Percentiles rank a stretch among this genome's conserved stretches.
Conservation (phyloP, 1,140 invertebrate genomes). For the Eueides isabella region DNA sequence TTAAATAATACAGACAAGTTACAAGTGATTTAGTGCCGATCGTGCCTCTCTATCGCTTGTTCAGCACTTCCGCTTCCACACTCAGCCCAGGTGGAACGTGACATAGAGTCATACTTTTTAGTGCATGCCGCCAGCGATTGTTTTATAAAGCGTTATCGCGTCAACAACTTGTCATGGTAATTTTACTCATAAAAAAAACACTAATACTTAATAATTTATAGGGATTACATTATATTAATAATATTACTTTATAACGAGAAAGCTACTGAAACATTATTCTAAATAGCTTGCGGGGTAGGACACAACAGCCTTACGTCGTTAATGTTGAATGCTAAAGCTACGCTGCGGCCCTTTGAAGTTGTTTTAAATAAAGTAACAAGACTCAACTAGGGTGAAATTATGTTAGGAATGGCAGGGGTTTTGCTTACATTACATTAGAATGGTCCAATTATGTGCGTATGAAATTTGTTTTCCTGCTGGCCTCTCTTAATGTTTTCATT, state of each 20-base stretch:
- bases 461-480: too few relatives aligned
- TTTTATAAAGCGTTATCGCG: too few relatives aligned
- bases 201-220: neutral
- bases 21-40: too few relatives aligned
- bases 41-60: too few relatives aligned
- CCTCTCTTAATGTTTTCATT: too few relatives aligned
- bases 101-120: too few relatives aligned
- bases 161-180: too few relatives aligned
- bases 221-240: neutral
- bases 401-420: neutral
- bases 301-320: neutral
- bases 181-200: too few relatives aligned
- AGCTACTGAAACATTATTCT: neutral
- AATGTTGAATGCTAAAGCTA: neutral
- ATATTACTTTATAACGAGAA: neutral
- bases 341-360: neutral
- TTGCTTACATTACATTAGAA: constrained; percentile 4
- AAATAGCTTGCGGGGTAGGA: neutral
- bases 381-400: neutral
- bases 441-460: neutral
- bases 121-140: too few relatives aligned
- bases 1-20: too few relatives aligned
- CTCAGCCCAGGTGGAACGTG: too few relatives aligned
- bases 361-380: constrained; percentile 8
- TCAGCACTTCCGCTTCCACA: too few relatives aligned